phyloP scores from a whole-genome alignment of 1,140 invertebrate species.

The Trachymyrmex septentrionalis region DNA sequence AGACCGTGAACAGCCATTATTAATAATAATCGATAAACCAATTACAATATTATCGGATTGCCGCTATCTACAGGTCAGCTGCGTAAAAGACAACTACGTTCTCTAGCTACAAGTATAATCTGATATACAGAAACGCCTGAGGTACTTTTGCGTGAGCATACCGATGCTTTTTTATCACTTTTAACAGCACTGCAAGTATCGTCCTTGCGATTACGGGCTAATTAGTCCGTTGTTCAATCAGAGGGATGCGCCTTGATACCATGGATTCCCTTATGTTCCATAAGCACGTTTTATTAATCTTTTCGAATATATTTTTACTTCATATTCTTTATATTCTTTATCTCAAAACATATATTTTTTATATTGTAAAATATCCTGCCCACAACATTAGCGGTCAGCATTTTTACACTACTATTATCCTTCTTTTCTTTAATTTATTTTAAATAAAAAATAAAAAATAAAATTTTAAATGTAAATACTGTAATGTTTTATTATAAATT shows the following conservation, averaged over 20 bases:
- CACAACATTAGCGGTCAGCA: neutral
- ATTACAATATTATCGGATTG: conserved; percentile 74
- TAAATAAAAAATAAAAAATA: neutral
- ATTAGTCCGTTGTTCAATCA: conserved; percentile 63
- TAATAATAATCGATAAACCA: conserved; percentile 80
- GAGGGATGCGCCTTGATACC: conserved; percentile 44
- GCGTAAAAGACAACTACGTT: conserved; percentile 64
- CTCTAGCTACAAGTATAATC: conserved; percentile 69
- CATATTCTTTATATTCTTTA: neutral
- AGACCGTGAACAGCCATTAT: conserved; percentile 65
- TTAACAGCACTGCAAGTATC: conserved; percentile 56
- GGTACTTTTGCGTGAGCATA: conserved; percentile 65
- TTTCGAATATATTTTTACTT: neutral
- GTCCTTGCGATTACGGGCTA: conserved; percentile 51
- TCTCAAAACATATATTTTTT: neutral
- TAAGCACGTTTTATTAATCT: neutral
- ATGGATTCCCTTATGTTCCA: conserved; percentile 27
- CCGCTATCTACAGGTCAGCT: conserved; percentile 46
- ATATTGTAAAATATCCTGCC: neutral
- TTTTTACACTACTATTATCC: neutral
- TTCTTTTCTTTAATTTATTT: neutral
- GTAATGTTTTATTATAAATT: neutral
- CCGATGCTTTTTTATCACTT: conserved; percentile 66
- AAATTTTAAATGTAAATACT: no score
- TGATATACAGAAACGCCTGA: conserved; percentile 63